phyloP scores from a whole-genome alignment of 2,113 vertebrate species.

The Phylloscopus trochiloides region DNA sequence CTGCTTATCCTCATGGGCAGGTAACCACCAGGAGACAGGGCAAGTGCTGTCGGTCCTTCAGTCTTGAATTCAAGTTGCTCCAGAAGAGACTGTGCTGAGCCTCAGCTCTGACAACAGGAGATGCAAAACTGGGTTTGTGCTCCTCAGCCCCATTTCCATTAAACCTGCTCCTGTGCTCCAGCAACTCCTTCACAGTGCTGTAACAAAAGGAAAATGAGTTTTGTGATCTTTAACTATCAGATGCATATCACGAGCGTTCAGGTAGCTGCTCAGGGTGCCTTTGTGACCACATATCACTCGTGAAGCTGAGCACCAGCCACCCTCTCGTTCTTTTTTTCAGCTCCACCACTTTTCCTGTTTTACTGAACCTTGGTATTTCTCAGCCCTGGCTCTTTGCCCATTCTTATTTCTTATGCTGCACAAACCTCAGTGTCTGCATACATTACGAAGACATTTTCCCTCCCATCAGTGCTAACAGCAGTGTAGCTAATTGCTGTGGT shows the following conservation, averaged over 20 bases:
- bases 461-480: not conserved
- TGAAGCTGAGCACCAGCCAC: not conserved
- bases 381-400: not conserved
- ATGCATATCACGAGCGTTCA: rapidly evolving
- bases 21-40: not conserved
- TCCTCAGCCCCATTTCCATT: not conserved
- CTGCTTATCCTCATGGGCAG: not conserved
- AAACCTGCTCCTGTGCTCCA: not conserved
- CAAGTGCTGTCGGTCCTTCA: not conserved
- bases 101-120: not conserved
- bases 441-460: not conserved
- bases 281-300: rapidly evolving
- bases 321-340: not conserved
- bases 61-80: not conserved
- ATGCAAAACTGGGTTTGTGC: not conserved
- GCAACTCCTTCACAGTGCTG: too few relatives aligned
- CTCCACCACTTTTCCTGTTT: not conserved
- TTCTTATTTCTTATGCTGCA: not conserved
- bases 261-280: not conserved
- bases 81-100: not conserved
- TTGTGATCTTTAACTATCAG: not conserved
- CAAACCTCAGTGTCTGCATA: not conserved
- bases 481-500: not conserved
- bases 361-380: not conserved
- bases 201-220: not conserved